Base-by-base conservation (phyloP, 2,113 vertebrate genomes). In the Carassius carassius region DNA sequence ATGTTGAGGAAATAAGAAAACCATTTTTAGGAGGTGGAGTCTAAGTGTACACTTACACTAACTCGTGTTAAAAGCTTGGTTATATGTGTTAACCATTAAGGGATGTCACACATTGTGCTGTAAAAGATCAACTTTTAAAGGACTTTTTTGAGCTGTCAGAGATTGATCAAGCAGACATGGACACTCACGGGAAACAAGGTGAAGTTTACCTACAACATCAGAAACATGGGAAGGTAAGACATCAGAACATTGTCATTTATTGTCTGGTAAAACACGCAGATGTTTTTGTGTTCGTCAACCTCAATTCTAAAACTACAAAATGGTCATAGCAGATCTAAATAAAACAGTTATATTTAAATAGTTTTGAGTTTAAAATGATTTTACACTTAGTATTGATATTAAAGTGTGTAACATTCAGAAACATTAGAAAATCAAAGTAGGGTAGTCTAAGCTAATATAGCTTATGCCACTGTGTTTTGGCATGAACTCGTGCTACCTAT, bases 221-320 rank as follows among this genome's bases (percentile, higher is more conserved):
- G 70, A 94, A 92, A 90, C 35, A 89, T 70, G 92, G 89, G 0
- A 92, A 93, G 88, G 94, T 95, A 86, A 93, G 90, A 58, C 21
- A 37, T 11, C 12, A 4, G 16, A 37, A 35, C 35, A 9, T 17
- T 62, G 16, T 47, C 0, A 44, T 41, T 19, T 54, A 16, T 77
- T 60, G 5, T 29, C 29, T 29, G 29, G 29, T 29, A 69, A 29
- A 2, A 78, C 14, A 4, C 44, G 1, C 1, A 51, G 11, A 69
- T 9, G 25, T 41, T 63, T 10, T 23, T 49, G 62, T 63, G 23
- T n/a, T 41, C 41, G 19, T 72, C 17, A 70, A 12, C 67, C 4
- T 70, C 35, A 7, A 29, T 5, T 65, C 62, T 67, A 32, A 70
- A 70, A 70, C 17, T 41, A 70, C 35, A 21, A 41, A 41, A 72